A percentile compares a stretch with the other conserved stretches of the same genome.
Evolutionary conservation across 2,888 invertebrate species (phyloP).

Genomic region (Drosophila vallismaia): DNA sequence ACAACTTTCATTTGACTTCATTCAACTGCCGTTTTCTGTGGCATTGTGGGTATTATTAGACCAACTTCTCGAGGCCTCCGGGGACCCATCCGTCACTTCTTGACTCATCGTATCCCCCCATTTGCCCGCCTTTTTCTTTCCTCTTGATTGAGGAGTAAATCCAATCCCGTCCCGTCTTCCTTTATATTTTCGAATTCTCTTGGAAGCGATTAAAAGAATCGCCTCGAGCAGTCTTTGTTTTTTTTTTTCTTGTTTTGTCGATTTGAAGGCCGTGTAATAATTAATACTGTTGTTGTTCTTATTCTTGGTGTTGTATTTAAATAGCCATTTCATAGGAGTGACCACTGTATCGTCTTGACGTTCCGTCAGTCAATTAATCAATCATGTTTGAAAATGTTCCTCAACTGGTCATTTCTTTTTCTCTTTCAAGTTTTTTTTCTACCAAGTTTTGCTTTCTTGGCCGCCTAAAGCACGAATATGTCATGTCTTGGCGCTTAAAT

Average conservation of each 20-base stretch:
- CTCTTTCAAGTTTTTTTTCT: constrained; percentile 1
- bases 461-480: constrained; percentile 34
- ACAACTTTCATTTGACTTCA: constrained; percentile 6
- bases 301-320: constrained; percentile 57
- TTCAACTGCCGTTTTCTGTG: background rate
- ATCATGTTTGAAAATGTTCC: constrained; percentile 59
- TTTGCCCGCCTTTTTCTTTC: background rate
- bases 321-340: constrained; percentile 62
- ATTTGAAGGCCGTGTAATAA: constrained; percentile 62
- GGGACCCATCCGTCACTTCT: constrained; percentile 21
- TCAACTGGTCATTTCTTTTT: constrained; percentile 1
- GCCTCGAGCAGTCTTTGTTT: constrained; percentile 41
- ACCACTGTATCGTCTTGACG: constrained; percentile 44
- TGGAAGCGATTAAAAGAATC: constrained; percentile 46
- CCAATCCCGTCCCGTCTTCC: background rate
- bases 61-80: constrained; percentile 24
- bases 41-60: constrained; percentile 26
- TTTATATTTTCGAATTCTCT: background rate
- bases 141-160: constrained; percentile 11
- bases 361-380: constrained; percentile 71
- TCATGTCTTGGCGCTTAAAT: constrained; percentile 25
- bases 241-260: constrained; percentile 34
- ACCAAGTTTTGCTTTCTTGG: background rate
- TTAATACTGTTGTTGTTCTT: constrained; percentile 51
- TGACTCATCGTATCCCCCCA: constrained; percentile 14